Conservation (phyloP, 2,113 vertebrate genomes). For the Aythya baeri region DNA sequence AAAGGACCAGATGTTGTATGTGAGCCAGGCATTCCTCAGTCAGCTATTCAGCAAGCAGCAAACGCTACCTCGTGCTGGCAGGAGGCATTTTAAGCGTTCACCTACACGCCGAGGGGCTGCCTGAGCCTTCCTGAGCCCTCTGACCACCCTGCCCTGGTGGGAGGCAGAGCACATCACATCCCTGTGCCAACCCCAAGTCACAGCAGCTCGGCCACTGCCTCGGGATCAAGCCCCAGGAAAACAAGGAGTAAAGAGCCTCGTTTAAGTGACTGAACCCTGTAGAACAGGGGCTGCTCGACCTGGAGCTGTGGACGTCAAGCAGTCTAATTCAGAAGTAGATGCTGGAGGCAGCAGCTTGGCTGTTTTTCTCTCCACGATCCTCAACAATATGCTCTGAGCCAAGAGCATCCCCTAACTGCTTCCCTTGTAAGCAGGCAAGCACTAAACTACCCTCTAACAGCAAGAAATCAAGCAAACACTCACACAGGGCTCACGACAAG, state of each 20-base stretch:
- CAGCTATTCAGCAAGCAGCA: constrained; percentile 39
- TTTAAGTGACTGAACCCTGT: not conserved
- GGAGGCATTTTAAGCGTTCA: not conserved
- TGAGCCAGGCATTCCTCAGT: constrained; percentile 41
- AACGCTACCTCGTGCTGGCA: not conserved
- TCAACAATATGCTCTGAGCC: not conserved
- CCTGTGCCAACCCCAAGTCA: not conserved
- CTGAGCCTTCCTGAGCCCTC: rapidly evolving
- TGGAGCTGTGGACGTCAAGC: not conserved
- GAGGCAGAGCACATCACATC: not conserved
- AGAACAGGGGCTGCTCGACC: not conserved
- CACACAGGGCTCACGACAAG: not conserved
- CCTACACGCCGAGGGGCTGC: rapidly evolving
- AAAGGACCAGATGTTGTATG: constrained; percentile 41
- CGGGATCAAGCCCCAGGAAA: not conserved
- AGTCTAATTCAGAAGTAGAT: not conserved
- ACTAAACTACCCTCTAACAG: constrained; percentile 10
- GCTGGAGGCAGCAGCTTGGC: not conserved
- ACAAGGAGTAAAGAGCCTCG: not conserved
- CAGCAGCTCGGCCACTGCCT: not conserved
- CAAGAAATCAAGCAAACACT: not conserved
- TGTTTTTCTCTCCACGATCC: not conserved
- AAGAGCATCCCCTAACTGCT: not conserved
- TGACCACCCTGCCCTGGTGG: not conserved
- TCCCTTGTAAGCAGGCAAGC: constrained; percentile 37